Base-by-base conservation (phyloP, 2,888 invertebrate genomes). In the Synanthedon andrenaeformis region DNA sequence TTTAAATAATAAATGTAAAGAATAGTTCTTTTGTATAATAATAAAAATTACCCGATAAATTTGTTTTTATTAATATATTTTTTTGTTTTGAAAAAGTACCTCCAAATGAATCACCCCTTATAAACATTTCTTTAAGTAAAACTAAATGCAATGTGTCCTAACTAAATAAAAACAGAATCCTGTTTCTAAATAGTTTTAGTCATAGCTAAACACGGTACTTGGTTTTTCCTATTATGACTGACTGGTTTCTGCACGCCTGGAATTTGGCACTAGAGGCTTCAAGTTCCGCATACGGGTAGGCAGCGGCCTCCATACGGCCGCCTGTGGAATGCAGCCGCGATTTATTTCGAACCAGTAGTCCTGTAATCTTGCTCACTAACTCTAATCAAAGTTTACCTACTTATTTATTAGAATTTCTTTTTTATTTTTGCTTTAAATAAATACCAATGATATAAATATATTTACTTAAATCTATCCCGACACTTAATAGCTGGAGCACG, bases 201-300 rank as follows among this genome's bases (percentile, higher is more conserved):
- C 35, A 35, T 35, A 10, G 35, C 35, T 35, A 35, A 35, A 35
- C 10, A 35, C 10, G 10, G 10, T 2, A 35, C 35, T 45, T 59
- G 69, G 76, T 76, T 74, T 80, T 79, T 79, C 73, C 69, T 70
- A 55, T 55, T 49, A 10, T 10, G 35, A 10, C 57, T 57, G 63
- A 74, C 77, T 70, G 69, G 76, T 74, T 74, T 64, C 61, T 59
- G 66, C 69, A 59, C 59, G 61, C 55, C 60, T 59, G 67, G 74
- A 72, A 79, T 76, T 73, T 58, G 62, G 65, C 59, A 56, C 62
- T 65, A 63, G 64, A 62, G 61, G 58, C 28, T 52, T 51, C 51
- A 41, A 67, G 72, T 73, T 74, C 72, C 68, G 71, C 56, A 67
- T 35, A 35, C 35, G 35, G 35, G 70, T 68, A 60, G 62, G 66